Evolutionary conservation across 1,140 invertebrate genomes (phyloP).

Genomic region (Drosophila varians): DNA sequence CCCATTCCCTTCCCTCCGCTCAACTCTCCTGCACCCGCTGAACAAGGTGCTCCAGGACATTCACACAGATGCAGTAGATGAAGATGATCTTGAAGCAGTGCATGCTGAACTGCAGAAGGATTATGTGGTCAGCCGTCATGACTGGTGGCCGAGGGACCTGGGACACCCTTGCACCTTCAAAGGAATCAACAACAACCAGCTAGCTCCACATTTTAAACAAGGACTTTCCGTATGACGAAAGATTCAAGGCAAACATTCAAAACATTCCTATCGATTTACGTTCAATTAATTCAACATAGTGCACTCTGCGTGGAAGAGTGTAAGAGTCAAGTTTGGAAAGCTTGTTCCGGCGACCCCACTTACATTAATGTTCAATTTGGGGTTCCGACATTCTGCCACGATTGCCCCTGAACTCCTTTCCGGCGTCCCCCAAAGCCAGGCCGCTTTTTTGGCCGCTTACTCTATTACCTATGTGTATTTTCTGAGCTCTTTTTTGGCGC

Average conservation of each 20-base stretch:
- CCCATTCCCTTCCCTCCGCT: neutral
- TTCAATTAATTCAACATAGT: neutral
- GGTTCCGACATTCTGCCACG: slow-evolving; percentile 31
- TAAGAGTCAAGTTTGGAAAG: slow-evolving; percentile 38
- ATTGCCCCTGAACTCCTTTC: neutral
- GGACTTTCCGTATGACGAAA: neutral
- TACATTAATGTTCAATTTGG: slow-evolving; percentile 70
- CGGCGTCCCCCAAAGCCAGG: neutral
- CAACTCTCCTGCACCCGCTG: slow-evolving; percentile 29
- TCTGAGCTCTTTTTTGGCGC: slow-evolving; percentile 63
- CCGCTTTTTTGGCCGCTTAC: neutral
- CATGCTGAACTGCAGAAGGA: slow-evolving; percentile 59
- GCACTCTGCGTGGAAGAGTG: too few relatives aligned
- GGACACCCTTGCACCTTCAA: neutral
- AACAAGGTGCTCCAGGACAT: slow-evolving; percentile 50
- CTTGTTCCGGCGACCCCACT: slow-evolving; percentile 48
- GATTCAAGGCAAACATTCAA: neutral
- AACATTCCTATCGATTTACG: too few relatives aligned
- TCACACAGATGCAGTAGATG: slow-evolving; percentile 64
- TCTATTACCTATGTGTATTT: slow-evolving; percentile 38
- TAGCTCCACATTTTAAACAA: slow-evolving; percentile 5
- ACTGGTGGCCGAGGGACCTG: neutral
- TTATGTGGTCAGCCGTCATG: slow-evolving; percentile 10
- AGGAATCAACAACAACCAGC: neutral
- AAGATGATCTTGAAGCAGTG: slow-evolving; percentile 60